Evolutionary conservation across 1,140 invertebrate genomes (phyloP).

Genomic region (Macrobrachium nipponense): DNA sequence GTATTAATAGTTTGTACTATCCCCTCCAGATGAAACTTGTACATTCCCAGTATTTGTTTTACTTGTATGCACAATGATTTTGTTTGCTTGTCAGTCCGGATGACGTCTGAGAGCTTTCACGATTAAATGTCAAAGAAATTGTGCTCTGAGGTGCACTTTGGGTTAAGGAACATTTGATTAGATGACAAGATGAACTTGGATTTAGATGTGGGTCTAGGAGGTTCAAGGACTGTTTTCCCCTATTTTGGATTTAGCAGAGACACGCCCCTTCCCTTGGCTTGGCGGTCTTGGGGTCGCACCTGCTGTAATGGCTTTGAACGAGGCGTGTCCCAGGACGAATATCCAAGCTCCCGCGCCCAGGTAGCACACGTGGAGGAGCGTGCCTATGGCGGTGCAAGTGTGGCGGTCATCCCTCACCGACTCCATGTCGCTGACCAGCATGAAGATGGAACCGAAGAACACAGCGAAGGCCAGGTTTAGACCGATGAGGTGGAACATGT

Average conservation of each 20-base stretch:
- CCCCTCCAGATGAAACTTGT: no score
- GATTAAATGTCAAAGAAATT: no score
- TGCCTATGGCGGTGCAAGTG: constrained; percentile 65
- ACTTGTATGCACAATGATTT: no score
- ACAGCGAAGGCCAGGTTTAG: constrained; percentile 64
- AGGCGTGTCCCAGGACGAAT: constrained; percentile 64
- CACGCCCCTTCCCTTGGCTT: background rate
- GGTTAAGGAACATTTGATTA: no score
- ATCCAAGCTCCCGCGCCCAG: constrained; percentile 64
- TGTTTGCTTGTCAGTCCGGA: background rate
- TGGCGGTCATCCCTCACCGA: constrained; percentile 56
- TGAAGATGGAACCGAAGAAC: constrained; percentile 61
- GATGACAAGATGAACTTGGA: no score
- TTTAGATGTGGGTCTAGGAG: no score
- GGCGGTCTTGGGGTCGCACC: constrained; percentile 10
- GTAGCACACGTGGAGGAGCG: constrained; percentile 66
- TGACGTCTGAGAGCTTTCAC: no score
- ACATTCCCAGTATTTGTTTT: no score
- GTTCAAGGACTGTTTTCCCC: background rate
- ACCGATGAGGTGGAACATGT: constrained; percentile 67
- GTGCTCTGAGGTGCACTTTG: no score
- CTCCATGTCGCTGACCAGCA: constrained; percentile 64
- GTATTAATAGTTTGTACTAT: no score
- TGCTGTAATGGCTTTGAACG: constrained; percentile 65
- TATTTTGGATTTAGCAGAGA: background rate